Evolutionary conservation across 2,113 vertebrate species (phyloP).

Genomic region (Notechis scutatus): DNA sequence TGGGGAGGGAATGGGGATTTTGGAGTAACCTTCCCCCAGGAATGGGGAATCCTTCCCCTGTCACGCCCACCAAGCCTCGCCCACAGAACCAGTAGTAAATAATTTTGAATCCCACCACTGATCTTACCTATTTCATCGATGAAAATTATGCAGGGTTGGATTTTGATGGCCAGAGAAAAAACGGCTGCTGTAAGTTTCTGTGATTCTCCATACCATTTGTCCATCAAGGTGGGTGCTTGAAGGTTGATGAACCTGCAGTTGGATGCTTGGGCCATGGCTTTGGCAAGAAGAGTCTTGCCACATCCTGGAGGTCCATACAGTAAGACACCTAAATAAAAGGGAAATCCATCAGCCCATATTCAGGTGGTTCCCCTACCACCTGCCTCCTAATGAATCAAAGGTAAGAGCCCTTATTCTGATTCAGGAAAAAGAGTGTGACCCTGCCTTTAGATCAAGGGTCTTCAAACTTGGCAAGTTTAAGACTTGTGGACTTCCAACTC

Average conservation of each 20-base stretch:
- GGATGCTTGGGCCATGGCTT: conserved; percentile 75
- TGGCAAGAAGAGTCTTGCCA: conserved; percentile 80
- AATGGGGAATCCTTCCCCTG: too few species aligned
- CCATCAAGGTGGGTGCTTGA: conserved; percentile 75
- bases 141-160: conserved; percentile 80
- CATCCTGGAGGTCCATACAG: conserved; percentile 78
- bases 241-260: conserved; percentile 80
- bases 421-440: too few species aligned
- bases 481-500: too few species aligned
- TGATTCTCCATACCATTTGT: conserved; percentile 81
- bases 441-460: too few species aligned
- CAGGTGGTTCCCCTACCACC: too few species aligned
- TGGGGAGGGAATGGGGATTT: too few species aligned
- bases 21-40: too few species aligned
- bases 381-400: background rate
- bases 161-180: conserved; percentile 77
- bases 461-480: too few species aligned
- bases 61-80: too few species aligned
- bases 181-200: conserved; percentile 80
- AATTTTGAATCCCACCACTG: too few species aligned
- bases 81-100: too few species aligned
- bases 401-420: background rate
- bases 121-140: conserved; percentile 77
- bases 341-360: background rate
- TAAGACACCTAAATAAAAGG: conserved; percentile 66